Percentiles rank a stretch among this genome's conserved stretches.
These are phyloP conservation scores for Madoqua kirkii DNA, from an alignment of 2,113 vertebrate genomes.

Conservation along the genomic window DNA sequence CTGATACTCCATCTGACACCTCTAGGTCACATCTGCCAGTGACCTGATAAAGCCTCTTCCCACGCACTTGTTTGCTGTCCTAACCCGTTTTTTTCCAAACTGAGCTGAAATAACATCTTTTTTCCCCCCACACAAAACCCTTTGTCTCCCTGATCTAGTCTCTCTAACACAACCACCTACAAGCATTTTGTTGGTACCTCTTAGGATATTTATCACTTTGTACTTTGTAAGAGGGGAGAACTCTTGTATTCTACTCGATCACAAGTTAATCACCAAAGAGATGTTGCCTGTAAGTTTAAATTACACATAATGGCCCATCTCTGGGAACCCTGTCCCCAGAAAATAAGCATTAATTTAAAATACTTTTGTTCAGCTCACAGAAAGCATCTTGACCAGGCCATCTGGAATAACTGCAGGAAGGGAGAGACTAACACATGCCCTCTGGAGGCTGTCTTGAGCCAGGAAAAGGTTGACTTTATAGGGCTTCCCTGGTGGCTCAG, in stretches of 20 bases:
- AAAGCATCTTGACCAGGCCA: neutral
- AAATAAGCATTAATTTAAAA: neutral
- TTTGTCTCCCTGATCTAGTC: neutral
- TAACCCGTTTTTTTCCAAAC: neutral
- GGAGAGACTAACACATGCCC: neutral
- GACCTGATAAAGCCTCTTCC: neutral
- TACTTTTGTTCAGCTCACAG: neutral
- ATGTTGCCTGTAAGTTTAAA: neutral
- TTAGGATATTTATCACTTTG: neutral
- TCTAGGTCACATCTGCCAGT: neutral
- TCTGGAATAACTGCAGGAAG: neutral
- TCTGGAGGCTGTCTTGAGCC: neutral
- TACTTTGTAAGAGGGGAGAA: neutral
- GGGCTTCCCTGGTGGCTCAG: neutral
- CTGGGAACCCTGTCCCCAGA: neutral
- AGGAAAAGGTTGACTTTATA: neutral
- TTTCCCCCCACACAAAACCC: accelerated
- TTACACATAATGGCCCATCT: neutral
- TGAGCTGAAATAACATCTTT: neutral
- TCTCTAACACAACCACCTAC: neutral
- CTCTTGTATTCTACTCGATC: neutral
- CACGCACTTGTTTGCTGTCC: neutral
- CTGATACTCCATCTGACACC: neutral
- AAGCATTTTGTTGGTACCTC: neutral
- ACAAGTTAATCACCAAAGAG: neutral